Base-by-base conservation (phyloP, 2,797 vertebrate genomes). In the Ibycter americanus region DNA sequence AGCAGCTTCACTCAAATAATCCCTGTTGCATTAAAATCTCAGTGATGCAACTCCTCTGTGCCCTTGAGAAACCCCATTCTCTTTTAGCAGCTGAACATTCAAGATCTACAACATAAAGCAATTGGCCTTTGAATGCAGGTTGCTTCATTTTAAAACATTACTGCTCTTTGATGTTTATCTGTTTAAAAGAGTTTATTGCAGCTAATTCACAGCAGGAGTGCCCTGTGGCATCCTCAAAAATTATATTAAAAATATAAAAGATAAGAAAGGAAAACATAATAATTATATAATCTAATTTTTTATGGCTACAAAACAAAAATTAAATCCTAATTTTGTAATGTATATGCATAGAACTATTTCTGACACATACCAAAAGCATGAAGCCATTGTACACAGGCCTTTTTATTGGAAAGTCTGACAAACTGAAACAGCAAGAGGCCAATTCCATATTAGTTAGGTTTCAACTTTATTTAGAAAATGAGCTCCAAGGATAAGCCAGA, bases 221-320 rank as follows among this genome's bases (percentile, higher is more conserved):
- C 96, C 95, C 95, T 83, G 89, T 96, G 96, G 95, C 95, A 95
- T 95, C 93, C 90, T 81, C 78, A 95, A 95, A 96, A 96, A 95
- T 95, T 91, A 81, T 97, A 96, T 97, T 96, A 94, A 96, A 96
- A 96, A 93, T 95, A 95, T 40, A 89, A 96, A 97, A 95, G 94
- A 96, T 96, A 95, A 94, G 91, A 93, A 94, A 90, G 83, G 44
- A 93, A 96, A 96, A 95, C 93, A 95, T 63, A 72, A 93, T 94
- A 95, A 96, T 97, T 96, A 96, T 73, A 96, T 96, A 97, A 97
- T 96, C 90, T 97, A 97, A 96, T 97, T 97, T 96, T 95, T 90
- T 95, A 96, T 92, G 95, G 90, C 93, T 92, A 83, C 81, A 94
- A 71, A 95, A 96, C 92, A 94, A 97, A 95, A 96, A 94, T 94